Percentiles rank a stretch among this genome's conserved stretches.
Evolutionary conservation across 1,140 invertebrate genomes (phyloP).

Genomic region (Euglossa dilemma): DNA sequence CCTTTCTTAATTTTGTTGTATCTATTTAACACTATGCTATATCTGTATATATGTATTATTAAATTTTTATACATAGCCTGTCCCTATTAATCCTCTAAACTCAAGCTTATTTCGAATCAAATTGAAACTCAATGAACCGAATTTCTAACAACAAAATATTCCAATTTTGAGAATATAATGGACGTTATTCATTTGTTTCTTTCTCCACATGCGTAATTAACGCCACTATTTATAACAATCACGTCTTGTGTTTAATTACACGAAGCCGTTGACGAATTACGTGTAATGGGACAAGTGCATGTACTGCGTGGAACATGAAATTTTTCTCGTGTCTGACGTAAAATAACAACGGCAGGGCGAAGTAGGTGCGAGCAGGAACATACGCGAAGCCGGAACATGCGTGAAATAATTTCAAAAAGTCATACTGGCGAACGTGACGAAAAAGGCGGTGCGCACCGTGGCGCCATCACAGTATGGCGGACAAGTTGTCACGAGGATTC

Average conservation of each 20-base stretch:
- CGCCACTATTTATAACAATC: slow-evolving; percentile 43
- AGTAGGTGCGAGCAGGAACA: background rate
- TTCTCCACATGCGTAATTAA: background rate
- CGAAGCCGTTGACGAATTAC: background rate
- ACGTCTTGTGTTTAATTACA: slow-evolving; percentile 30
- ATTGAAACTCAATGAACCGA: too few relatives aligned
- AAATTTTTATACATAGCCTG: too few relatives aligned
- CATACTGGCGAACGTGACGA: slow-evolving; percentile 15
- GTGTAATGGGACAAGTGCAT: background rate
- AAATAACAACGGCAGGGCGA: slow-evolving; percentile 6
- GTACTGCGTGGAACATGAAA: background rate
- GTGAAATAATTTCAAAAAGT: slow-evolving; percentile 51
- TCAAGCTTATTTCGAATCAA: too few relatives aligned
- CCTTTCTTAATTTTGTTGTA: too few relatives aligned
- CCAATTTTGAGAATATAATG: background rate
- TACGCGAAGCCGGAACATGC: slow-evolving; percentile 8
- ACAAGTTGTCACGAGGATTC: slow-evolving; percentile 28
- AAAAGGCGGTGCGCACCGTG: background rate
- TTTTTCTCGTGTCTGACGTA: background rate
- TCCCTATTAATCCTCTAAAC: too few relatives aligned
- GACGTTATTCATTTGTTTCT: background rate
- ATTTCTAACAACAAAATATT: too few relatives aligned
- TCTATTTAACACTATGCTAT: too few relatives aligned
- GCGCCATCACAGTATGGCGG: background rate
- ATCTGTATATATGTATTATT: too few relatives aligned